phyloP scores from a whole-genome alignment of 2,797 vertebrate genomes.

The Alca torda region DNA sequence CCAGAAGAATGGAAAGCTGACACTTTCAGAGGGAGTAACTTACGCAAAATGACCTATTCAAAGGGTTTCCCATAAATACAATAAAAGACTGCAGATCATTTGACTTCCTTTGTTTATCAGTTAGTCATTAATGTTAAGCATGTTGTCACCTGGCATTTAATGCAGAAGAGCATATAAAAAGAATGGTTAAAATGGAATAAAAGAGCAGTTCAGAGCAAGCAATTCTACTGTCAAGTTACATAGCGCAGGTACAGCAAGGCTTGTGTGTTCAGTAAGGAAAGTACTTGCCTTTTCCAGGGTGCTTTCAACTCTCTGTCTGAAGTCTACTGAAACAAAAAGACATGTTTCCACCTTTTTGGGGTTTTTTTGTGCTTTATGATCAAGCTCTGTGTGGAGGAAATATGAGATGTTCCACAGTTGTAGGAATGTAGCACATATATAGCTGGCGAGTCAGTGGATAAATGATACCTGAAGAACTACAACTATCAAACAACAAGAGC shows the following conservation, averaged over 20 bases:
- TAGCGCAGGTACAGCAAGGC: not conserved
- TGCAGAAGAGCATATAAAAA: not conserved
- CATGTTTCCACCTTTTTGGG: accelerated
- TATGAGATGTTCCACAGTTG: accelerated
- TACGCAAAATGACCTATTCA: not conserved
- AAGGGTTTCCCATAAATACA: not conserved
- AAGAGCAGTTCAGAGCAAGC: not conserved
- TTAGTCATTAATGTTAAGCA: constrained; percentile 17
- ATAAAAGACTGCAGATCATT: not conserved
- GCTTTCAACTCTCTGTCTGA: not conserved
- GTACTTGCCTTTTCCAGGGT: not conserved
- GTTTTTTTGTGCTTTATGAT: not conserved
- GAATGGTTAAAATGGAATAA: not conserved
- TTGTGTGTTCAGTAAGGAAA: not conserved
- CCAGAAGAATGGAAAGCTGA: not conserved
- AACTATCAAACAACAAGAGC: not conserved
- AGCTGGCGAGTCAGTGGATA: not conserved
- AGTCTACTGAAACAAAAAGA: not conserved
- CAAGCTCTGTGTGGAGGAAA: not conserved
- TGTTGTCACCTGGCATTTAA: not conserved
- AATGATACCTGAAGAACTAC: not conserved
- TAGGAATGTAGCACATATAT: not conserved
- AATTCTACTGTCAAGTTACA: not conserved
- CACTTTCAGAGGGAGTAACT: not conserved
- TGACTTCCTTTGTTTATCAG: not conserved